Conservation (phyloP, 2,797 vertebrate genomes). For the Todus mexicanus region DNA sequence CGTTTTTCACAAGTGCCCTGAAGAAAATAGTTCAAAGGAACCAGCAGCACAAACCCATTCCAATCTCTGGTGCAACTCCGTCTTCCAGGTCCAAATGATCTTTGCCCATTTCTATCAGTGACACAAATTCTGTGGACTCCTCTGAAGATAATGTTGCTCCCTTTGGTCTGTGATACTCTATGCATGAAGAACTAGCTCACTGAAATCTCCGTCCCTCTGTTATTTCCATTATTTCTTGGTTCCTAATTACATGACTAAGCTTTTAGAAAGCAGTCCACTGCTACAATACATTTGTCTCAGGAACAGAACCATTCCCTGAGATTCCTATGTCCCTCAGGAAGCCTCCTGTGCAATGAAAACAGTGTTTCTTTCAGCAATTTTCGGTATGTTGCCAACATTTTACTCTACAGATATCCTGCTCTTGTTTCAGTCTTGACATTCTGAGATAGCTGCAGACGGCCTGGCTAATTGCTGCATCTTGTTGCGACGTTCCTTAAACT, state of each 20-base stretch:
- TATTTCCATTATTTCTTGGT: neutral
- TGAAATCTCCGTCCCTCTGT: neutral
- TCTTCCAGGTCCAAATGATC: neutral
- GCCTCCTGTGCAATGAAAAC: neutral
- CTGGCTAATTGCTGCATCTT: neutral
- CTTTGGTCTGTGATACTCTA: neutral
- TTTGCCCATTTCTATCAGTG: neutral
- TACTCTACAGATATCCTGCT: neutral
- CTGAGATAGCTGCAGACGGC: neutral
- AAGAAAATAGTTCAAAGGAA: conserved; percentile 44
- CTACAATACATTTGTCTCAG: neutral
- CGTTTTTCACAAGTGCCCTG: conserved; percentile 32
- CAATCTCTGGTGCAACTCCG: neutral
- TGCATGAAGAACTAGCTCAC: neutral
- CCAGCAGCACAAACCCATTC: neutral
- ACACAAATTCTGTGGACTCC: neutral
- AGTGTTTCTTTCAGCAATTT: neutral
- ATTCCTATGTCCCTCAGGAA: neutral
- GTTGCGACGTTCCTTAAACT: neutral
- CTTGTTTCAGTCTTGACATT: neutral
- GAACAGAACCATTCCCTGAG: neutral
- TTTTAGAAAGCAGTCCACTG: neutral
- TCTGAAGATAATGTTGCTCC: neutral
- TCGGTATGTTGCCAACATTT: neutral
- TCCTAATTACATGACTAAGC: neutral